phyloP scores from a whole-genome alignment of 2,888 invertebrate genomes.

The Temnothorax unifasciatus region DNA sequence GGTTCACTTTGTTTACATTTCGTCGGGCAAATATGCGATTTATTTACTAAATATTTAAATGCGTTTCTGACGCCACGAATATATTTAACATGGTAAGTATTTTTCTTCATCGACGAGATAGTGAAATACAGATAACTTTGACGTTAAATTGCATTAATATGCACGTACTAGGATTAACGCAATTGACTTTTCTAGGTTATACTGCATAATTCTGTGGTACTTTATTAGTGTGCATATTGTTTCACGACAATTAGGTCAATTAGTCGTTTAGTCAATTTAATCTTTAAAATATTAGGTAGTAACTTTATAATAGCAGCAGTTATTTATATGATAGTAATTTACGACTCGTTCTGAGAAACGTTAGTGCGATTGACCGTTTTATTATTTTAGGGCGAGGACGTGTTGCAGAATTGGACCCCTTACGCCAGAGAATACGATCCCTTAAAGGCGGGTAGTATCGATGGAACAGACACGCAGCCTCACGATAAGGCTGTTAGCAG shows the following conservation, averaged over 20 bases:
- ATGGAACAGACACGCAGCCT: constrained; percentile 93
- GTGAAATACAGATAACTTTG: not conserved
- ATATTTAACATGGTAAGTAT: constrained; percentile 27
- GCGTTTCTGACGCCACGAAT: not conserved
- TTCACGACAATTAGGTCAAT: not conserved
- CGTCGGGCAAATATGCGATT: not conserved
- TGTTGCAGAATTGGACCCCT: constrained; percentile 87
- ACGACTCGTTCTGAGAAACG: not conserved
- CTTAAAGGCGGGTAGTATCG: constrained; percentile 94
- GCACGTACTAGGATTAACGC: not conserved
- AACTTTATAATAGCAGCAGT: no score
- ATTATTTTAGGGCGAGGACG: constrained; percentile 47
- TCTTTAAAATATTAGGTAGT: not conserved
- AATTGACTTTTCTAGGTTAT: constrained; percentile 30
- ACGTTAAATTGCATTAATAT: not conserved
- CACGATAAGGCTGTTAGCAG: constrained; percentile 93
- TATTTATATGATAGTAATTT: not conserved
- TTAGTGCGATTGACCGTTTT: not conserved
- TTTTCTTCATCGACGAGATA: not conserved
- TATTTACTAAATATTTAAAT: not conserved
- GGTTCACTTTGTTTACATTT: not conserved
- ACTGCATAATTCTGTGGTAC: not conserved
- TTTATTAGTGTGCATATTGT: not conserved
- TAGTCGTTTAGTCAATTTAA: not conserved
- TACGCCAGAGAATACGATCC: constrained; percentile 91